These are phyloP conservation scores for Periparus ater DNA, from an alignment of 2,797 vertebrate species.

Conservation along the genomic window DNA sequence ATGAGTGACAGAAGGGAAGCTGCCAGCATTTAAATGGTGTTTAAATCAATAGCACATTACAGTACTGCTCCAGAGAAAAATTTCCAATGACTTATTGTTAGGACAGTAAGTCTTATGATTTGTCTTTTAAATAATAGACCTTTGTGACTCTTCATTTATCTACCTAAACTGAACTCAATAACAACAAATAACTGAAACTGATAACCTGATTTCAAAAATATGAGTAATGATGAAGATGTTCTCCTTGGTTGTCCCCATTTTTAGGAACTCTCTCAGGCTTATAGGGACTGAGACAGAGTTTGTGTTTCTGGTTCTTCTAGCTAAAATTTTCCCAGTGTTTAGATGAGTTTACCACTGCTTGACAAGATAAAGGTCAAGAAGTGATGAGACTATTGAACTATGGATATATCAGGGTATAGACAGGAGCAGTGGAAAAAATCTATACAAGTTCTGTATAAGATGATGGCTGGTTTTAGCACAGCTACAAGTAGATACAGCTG, in stretches of 20 bases:
- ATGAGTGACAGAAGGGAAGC: not conserved
- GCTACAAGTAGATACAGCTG: not conserved
- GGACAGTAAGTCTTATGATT: not conserved
- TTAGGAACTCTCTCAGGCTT: not conserved
- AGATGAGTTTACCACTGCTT: not conserved
- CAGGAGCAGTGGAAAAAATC: not conserved
- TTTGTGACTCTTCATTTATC: not conserved
- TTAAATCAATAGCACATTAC: not conserved
- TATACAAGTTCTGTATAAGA: not conserved
- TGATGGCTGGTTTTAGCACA: not conserved
- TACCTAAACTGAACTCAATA: not conserved
- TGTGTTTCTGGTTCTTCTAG: not conserved
- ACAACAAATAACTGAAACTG: not conserved
- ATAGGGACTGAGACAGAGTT: not conserved
- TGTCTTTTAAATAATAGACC: not conserved
- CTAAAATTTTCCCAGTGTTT: not conserved
- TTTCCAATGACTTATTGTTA: not conserved
- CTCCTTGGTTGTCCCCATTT: not conserved
- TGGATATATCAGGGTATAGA: not conserved
- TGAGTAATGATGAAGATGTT: not conserved
- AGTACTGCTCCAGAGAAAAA: not conserved
- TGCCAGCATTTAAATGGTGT: not conserved
- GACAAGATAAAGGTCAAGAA: not conserved
- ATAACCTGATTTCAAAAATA: not conserved
- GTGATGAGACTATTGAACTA: not conserved